phyloP scores from a whole-genome alignment of 1,140 invertebrate genomes.

The Rhynchophorus ferrugineus region DNA sequence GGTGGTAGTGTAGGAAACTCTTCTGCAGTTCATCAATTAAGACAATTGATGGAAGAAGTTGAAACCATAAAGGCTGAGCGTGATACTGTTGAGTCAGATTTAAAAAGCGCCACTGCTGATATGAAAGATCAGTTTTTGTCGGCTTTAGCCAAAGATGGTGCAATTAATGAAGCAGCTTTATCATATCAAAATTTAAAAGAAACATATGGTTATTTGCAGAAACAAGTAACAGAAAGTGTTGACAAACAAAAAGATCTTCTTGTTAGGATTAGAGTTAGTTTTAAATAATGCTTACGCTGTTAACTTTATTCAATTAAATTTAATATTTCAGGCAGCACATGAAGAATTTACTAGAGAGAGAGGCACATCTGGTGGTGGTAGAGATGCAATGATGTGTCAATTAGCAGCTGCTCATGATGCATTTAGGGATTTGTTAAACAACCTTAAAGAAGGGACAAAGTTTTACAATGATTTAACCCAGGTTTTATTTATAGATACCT shows the following conservation, averaged over 20 bases:
- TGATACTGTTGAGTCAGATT: slow-evolving; percentile 78
- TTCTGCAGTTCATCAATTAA: slow-evolving; percentile 58
- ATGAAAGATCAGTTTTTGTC: slow-evolving; percentile 77
- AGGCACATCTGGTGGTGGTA: slow-evolving; percentile 53
- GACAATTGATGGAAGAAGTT: slow-evolving; percentile 75
- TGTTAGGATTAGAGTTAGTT: slow-evolving; percentile 61
- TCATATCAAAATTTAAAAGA: slow-evolving; percentile 70
- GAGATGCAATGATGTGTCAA: slow-evolving; percentile 77
- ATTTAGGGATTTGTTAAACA: slow-evolving; percentile 82
- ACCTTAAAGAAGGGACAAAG: slow-evolving; percentile 91
- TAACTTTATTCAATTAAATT: background rate
- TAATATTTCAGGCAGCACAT: slow-evolving; percentile 54
- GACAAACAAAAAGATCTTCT: slow-evolving; percentile 72
- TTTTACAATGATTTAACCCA: slow-evolving; percentile 98
- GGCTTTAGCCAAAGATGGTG: slow-evolving; percentile 75
- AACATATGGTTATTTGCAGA: slow-evolving; percentile 73
- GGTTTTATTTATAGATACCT: slow-evolving; percentile 33
- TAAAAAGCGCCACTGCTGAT: slow-evolving; percentile 77
- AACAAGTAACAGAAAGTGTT: slow-evolving; percentile 70
- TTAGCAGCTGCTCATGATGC: slow-evolving; percentile 84
- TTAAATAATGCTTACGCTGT: background rate
- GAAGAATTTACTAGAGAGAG: slow-evolving; percentile 66
- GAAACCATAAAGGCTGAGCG: slow-evolving; percentile 83
- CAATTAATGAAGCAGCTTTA: slow-evolving; percentile 78
- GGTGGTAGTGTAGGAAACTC: slow-evolving; percentile 49